A percentile compares a stretch with the other conserved stretches of the same genome.
Conservation (phyloP, 2,888 invertebrate genomes). For the Ditula angustiorana region DNA sequence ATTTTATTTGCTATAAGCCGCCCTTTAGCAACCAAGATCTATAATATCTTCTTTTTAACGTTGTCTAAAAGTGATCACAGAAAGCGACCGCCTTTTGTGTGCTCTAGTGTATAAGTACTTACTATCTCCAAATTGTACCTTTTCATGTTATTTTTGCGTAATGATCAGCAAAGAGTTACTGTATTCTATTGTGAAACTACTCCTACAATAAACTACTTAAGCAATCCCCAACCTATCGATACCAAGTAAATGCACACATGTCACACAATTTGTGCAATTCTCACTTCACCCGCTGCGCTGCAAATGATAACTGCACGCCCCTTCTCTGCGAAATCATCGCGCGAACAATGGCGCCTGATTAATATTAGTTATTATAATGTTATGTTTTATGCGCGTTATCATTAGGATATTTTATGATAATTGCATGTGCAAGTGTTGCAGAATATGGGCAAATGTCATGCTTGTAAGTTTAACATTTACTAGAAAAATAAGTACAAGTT, state of each 20-base stretch:
- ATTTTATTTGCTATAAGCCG: too few relatives aligned
- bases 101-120: too few relatives aligned
- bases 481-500: too few relatives aligned
- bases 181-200: neutral
- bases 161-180: too few relatives aligned
- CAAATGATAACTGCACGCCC: slow-evolving; percentile 75
- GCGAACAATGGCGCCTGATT: slow-evolving; percentile 73
- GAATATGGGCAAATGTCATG: slow-evolving; percentile 37
- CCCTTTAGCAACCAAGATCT: too few relatives aligned
- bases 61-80: too few relatives aligned
- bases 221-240: slow-evolving; percentile 57
- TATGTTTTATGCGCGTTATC: slow-evolving; percentile 53
- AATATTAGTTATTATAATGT: slow-evolving; percentile 70
- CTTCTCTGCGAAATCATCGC: slow-evolving; percentile 69
- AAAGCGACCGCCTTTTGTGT: too few relatives aligned
- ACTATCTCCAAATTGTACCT: too few relatives aligned
- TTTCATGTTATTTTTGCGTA: too few relatives aligned
- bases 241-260: slow-evolving; percentile 67
- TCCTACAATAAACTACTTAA: too few relatives aligned
- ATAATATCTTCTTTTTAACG: too few relatives aligned
- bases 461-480: neutral
- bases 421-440: slow-evolving; percentile 62
- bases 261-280: slow-evolving; percentile 76
- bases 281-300: slow-evolving; percentile 73
- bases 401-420: slow-evolving; percentile 62